Conservation (phyloP, 2,888 invertebrate genomes). For the Hartigia nigra region DNA sequence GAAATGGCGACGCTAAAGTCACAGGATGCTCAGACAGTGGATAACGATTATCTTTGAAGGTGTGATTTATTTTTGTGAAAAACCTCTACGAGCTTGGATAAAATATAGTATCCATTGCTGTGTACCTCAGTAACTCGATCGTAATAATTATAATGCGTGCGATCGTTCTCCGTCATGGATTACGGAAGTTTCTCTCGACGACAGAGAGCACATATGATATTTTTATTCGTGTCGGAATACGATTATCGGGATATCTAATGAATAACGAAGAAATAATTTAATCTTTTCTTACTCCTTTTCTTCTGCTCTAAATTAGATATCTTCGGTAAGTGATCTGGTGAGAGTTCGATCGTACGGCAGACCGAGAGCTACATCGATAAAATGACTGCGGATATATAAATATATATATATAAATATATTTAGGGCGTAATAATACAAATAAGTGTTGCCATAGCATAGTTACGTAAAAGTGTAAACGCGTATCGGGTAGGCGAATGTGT, state of each 20-base stretch:
- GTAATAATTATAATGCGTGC: neutral
- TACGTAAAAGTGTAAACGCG: slow-evolving; percentile 1
- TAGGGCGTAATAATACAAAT: slow-evolving; percentile 6
- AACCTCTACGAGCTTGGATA: slow-evolving; percentile 7
- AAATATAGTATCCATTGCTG: neutral
- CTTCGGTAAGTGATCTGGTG: neutral
- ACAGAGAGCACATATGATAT: neutral
- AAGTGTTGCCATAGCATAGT: slow-evolving; percentile 28
- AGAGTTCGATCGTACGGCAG: slow-evolving; percentile 7
- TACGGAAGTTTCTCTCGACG: neutral
- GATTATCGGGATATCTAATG: neutral
- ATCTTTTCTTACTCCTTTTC: neutral
- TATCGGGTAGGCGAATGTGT: neutral
- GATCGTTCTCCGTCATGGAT: neutral
- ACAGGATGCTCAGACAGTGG: slow-evolving; percentile 55
- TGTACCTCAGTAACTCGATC: neutral
- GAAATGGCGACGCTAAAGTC: slow-evolving; percentile 61
- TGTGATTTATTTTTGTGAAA: slow-evolving; percentile 16
- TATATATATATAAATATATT: slow-evolving; percentile 18
- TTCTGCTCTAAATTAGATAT: neutral
- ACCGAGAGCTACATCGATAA: slow-evolving; percentile 19
- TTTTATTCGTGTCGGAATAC: neutral
- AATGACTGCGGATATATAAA: slow-evolving; percentile 20
- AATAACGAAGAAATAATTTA: neutral
- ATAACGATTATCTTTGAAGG: slow-evolving; percentile 57